Percentiles rank a stretch among this genome's conserved stretches.
These are phyloP conservation scores for Phoebastria nigripes DNA, from an alignment of 2,797 vertebrate genomes.

Conservation along the genomic window DNA sequence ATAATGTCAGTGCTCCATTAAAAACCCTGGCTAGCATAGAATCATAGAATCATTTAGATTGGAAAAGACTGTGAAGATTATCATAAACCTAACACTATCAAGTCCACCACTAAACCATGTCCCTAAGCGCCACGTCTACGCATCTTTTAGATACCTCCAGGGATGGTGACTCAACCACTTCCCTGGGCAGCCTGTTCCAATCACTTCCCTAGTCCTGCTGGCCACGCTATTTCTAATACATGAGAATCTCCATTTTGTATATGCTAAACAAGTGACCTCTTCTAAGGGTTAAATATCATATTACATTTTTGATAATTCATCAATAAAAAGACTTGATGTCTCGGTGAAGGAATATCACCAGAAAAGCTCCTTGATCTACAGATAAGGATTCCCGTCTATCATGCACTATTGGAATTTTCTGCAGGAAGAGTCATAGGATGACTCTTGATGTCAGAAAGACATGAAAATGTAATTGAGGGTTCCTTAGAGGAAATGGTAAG, in stretches of 20 bases:
- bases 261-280: neutral
- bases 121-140: neutral
- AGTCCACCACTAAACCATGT: neutral
- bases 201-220: neutral
- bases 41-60: neutral
- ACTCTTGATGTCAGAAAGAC: neutral
- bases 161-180: neutral
- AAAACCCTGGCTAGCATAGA: neutral
- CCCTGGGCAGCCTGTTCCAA: neutral
- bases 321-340: neutral
- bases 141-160: neutral
- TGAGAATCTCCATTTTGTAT: neutral
- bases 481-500: neutral
- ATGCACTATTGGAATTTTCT: neutral
- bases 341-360: neutral
- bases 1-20: neutral
- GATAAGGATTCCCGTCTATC: neutral
- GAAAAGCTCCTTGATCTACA: neutral
- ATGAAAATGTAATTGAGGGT: neutral
- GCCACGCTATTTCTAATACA: neutral
- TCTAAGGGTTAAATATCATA: neutral
- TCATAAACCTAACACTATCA: neutral
- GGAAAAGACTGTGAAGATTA: neutral
- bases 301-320: neutral
- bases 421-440: neutral